Evolutionary conservation across 2,113 vertebrate genomes (phyloP), one percentile per base, ranked within the genome.

Genomic region (Anoura caudifer): DNA sequence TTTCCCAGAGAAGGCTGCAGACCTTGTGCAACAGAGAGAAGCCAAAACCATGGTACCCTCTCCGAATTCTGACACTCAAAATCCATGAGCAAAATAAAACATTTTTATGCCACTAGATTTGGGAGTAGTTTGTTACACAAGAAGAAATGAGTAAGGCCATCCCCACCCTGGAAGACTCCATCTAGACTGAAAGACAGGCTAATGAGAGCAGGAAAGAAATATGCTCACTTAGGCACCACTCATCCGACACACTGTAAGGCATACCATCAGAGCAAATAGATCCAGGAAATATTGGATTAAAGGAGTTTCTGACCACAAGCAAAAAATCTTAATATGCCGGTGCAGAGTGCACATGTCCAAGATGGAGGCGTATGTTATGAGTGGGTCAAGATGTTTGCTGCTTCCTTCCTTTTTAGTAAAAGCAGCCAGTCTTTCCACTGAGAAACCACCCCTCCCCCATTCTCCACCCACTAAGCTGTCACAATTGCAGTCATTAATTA

Each of bases 311-410:
- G 9, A 2, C 31, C 2, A 0, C 0, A 3, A 59, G n/a, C 2
- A 26, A 9, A 28, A 52, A 3, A 65, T 36, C 36, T 15, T 2
- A 10, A 70, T 3, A 31, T 1, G n/a, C 28, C n/a, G 3, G 4
- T 0, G 4, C 1, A 14, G 7, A 8, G 16, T 2, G 17, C 0
- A 3, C 72, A 0, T 26, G 67, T 41, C 70, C 70, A 0, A 3
- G 86, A 33, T 24, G 56, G 69, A 41, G 38, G 12, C 3, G 0
- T 4, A n/a, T 1, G 22, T 70, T 31, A 5, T 4, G 59, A 67
- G 47, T 1, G 33, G 52, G 43, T 8, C 7, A 16, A 26, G 36
- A 16, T 0, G 0, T 24, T 28, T n/a, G 80, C 52, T 3, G 20
- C 26, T 59, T 20, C 76, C 59, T 11, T 56, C 56, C 86, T 13